Percentiles rank a stretch among this genome's conserved stretches.
These are phyloP conservation scores for Tichodroma muraria DNA, from an alignment of 2,113 vertebrate species.

Conservation along the genomic window DNA sequence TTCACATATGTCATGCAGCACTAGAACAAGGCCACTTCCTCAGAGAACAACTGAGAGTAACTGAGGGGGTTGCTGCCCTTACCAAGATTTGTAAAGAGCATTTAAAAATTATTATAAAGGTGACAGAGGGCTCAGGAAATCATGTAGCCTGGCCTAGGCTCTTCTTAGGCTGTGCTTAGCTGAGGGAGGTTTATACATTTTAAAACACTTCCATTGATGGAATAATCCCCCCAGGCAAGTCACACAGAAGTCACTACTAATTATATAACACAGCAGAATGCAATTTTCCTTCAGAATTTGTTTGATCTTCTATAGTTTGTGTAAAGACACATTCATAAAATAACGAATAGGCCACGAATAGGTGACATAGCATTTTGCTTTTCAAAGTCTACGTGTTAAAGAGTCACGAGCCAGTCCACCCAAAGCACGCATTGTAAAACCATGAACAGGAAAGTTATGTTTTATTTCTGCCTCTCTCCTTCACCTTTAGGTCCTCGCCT, in stretches of 20 bases:
- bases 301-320: not conserved
- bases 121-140: not conserved
- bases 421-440: not conserved
- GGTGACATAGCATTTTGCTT: not conserved
- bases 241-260: not conserved
- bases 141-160: not conserved
- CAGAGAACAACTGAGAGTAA: not conserved
- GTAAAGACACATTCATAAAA: not conserved
- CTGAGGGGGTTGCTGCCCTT: not conserved
- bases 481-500: not conserved
- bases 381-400: not conserved
- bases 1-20: not conserved
- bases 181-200: not conserved
- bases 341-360: rapidly evolving
- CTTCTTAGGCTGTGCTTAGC: not conserved
- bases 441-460: rapidly evolving
- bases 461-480: not conserved
- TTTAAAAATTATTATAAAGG: not conserved
- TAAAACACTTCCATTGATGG: not conserved
- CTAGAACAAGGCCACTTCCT: not conserved
- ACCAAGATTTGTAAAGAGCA: not conserved
- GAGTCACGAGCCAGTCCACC: not conserved
- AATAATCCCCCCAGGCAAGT: not conserved
- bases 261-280: not conserved
- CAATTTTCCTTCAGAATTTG: not conserved